Percentiles rank a stretch among this genome's conserved stretches.
Evolutionary conservation across 2,888 invertebrate species (phyloP).

Genomic region (Nomada hirtipes): DNA sequence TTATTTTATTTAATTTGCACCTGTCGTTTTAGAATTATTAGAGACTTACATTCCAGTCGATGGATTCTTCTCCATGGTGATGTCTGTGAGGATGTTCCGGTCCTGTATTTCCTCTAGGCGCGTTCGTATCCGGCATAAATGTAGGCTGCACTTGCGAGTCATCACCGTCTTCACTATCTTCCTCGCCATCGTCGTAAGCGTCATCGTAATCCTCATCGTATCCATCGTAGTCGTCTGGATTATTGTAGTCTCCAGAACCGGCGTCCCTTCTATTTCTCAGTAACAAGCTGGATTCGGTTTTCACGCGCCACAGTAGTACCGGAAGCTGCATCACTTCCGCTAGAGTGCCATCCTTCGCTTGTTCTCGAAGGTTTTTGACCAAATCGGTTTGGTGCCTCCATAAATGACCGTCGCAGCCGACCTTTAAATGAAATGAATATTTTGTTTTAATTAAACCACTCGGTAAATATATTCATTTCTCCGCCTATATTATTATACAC

Average conservation of each 20-base stretch:
- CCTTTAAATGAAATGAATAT: conserved; percentile 83
- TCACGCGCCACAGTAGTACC: conserved; percentile 90
- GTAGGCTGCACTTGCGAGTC: conserved; percentile 76
- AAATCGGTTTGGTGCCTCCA: conserved; percentile 88
- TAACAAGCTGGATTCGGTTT: conserved; percentile 72
- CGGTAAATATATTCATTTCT: too few relatives aligned
- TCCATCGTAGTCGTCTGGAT: conserved; percentile 77
- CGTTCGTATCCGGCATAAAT: conserved; percentile 63
- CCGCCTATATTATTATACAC: not conserved
- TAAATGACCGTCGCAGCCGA: conserved; percentile 91
- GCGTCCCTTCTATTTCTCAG: conserved; percentile 80
- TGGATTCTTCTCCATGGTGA: conserved; percentile 82
- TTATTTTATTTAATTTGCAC: not conserved
- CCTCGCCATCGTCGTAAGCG: conserved; percentile 82
- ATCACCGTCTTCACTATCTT: conserved; percentile 77
- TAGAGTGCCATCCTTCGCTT: conserved; percentile 90
- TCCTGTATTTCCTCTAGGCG: conserved; percentile 60
- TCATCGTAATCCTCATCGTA: conserved; percentile 80
- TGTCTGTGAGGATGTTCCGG: conserved; percentile 83
- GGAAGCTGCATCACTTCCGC: conserved; percentile 89
- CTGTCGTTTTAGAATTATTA: not conserved
- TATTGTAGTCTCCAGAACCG: conserved; percentile 81
- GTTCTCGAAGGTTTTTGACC: conserved; percentile 89
- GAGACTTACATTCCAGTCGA: conserved; percentile 64
- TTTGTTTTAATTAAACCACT: not conserved